phyloP scores from a whole-genome alignment of 2,888 invertebrate species.

The Bellardia pandia region DNA sequence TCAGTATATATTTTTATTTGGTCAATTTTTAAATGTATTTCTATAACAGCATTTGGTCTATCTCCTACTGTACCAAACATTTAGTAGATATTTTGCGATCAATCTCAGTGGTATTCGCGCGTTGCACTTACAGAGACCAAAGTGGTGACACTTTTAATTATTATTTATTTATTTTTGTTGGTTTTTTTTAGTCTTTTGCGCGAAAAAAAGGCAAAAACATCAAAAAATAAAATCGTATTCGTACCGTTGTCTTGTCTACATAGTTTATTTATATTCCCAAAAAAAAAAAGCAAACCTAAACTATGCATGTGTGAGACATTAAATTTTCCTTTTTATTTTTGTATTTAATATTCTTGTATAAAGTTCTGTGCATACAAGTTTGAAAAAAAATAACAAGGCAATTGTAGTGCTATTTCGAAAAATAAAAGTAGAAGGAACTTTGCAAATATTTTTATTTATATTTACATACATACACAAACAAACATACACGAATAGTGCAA shows the following conservation, averaged over 20 bases:
- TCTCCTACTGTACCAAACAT: conserved; percentile 52
- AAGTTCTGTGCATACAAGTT: conserved; percentile 43
- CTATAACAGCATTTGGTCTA: conserved; percentile 29
- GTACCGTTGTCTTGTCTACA: conserved; percentile 40
- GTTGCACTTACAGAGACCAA: conserved; percentile 38
- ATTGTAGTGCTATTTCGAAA: conserved; percentile 24
- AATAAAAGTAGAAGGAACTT: conserved; percentile 63
- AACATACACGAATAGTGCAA: conserved; percentile 10
- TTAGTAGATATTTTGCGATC: conserved; percentile 66
- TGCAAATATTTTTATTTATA: conserved; percentile 65
- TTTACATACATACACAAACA: conserved; percentile 15
- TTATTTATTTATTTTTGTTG: conserved; percentile 60
- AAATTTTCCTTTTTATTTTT: conserved; percentile 60
- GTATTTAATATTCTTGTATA: conserved; percentile 55
- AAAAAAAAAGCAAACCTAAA: conserved; percentile 44
- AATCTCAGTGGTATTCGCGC: conserved; percentile 45
- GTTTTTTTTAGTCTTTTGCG: conserved; percentile 25
- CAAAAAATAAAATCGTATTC: conserved; percentile 18
- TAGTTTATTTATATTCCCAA: conserved; percentile 67
- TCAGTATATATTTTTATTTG: conserved; percentile 1
- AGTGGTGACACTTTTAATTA: conserved; percentile 71
- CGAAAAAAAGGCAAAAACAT: conserved; percentile 7
- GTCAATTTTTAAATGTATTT: conserved; percentile 31
- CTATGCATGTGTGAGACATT: conserved; percentile 68
- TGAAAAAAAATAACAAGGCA: conserved; percentile 13